Base-by-base conservation (phyloP, 2,888 invertebrate species). In the Odontomyia ornata region DNA sequence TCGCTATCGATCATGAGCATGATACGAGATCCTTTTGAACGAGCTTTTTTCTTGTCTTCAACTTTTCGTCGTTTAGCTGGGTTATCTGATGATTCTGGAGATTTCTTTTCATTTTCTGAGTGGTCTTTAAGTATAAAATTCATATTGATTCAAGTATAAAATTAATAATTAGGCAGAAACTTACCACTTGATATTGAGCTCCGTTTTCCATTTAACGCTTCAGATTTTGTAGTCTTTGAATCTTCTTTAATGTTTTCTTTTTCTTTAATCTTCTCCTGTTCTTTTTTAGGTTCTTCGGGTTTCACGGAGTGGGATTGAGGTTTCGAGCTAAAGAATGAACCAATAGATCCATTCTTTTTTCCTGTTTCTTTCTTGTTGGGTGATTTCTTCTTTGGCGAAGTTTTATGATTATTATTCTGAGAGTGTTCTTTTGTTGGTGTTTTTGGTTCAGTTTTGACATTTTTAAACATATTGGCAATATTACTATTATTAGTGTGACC, bases 1-100 rank as follows among this genome's bases (percentile, higher is more conserved):
- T 57, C 60, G n/a, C 73, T 73, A 57, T 73, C 73, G 1, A 13
- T 60, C 73, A 73, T 73, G n/a, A 57, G 23, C 36, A 73, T 57
- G 3, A 73, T 73, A 2, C 73, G 57, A 21, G 73, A 73, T 7
- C 73, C 73, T 60, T 73, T 73, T 15, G 73, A 13, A 13, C 57
- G 57, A 7, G 60, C 36, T 27, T 57, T 73, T 36, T 73, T 73
- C 43, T 73, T 73, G 3, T 18, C 73, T 23, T 15, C 43, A 15
- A 73, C 60, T 36, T 73, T 73, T 1, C 60, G 73, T 52, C 73
- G 57, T 73, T 73, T 73, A 5, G 73, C 21, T 21, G 73, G 73
- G 18, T 73, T 69, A 21, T 9, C 15, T 4, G 30, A 28, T 13
- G 11, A 27, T 2, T 13, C 25, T 25, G 46, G 13, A 21, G 21